phyloP scores from a whole-genome alignment of 1,140 invertebrate genomes.

The Drosophila novamexicana region DNA sequence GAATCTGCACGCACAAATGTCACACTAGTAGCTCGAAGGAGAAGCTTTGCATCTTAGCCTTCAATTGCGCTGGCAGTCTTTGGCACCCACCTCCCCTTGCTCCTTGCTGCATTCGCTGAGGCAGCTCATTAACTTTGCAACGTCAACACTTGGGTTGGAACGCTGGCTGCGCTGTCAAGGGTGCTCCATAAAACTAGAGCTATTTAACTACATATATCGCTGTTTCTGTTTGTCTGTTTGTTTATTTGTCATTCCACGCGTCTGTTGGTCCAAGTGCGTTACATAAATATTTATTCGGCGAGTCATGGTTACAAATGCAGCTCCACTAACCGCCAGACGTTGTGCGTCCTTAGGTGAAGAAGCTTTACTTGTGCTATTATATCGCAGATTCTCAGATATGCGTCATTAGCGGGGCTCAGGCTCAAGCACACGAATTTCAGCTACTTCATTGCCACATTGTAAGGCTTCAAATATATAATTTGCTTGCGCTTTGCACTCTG shows the following conservation, averaged over 20 bases:
- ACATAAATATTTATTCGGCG: slow-evolving; percentile 72
- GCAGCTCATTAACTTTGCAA: slow-evolving; percentile 69
- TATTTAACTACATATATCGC: slow-evolving; percentile 73
- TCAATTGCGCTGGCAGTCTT: slow-evolving; percentile 6
- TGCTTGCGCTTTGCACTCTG: slow-evolving; percentile 52
- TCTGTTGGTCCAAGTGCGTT: slow-evolving; percentile 58
- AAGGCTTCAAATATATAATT: slow-evolving; percentile 60
- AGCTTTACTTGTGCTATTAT: slow-evolving; percentile 46
- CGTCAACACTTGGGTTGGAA: slow-evolving; percentile 53
- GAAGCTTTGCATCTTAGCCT: slow-evolving; percentile 17
- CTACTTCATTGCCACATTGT: slow-evolving; percentile 1
- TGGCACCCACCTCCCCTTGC: not conserved
- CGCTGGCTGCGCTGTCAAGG: slow-evolving; percentile 49
- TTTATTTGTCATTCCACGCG: slow-evolving; percentile 32
- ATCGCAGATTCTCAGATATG: slow-evolving; percentile 21
- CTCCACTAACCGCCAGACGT: not conserved
- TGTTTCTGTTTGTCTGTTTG: slow-evolving; percentile 34
- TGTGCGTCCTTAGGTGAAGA: slow-evolving; percentile 16
- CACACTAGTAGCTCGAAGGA: slow-evolving; percentile 2
- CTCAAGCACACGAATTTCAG: slow-evolving; percentile 3
- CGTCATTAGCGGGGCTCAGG: slow-evolving; percentile 11
- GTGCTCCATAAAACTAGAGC: slow-evolving; percentile 66
- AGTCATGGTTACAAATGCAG: slow-evolving; percentile 24
- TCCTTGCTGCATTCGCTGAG: slow-evolving; percentile 6
- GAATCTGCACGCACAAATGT: not conserved